Percentiles rank a stretch among this genome's conserved stretches.
phyloP scores from a whole-genome alignment of 2,797 vertebrate species.

The Masticophis lateralis region DNA sequence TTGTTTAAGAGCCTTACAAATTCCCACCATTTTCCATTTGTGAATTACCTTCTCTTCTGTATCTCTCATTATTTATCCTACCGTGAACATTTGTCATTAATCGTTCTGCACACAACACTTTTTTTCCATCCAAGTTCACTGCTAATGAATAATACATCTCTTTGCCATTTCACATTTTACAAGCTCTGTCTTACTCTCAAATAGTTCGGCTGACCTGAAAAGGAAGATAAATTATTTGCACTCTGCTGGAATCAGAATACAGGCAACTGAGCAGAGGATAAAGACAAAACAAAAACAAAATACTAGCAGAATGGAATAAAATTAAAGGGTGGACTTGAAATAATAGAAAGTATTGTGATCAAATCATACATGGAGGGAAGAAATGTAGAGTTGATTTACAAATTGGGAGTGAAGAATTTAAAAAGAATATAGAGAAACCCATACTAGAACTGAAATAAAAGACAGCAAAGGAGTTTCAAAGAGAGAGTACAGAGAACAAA shows the following conservation, averaged over 20 bases:
- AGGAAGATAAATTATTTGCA: conserved; percentile 42
- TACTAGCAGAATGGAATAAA: conserved; percentile 38
- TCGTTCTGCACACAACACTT: conserved; percentile 23
- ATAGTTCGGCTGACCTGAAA: conserved; percentile 33
- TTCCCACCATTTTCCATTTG: conserved; percentile 8
- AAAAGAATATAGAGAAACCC: conserved; percentile 21
- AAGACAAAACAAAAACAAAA: conserved; percentile 19
- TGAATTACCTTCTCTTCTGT: conserved; percentile 6
- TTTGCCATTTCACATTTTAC: conserved; percentile 45
- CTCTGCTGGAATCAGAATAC: conserved; percentile 40
- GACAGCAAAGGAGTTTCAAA: not conserved
- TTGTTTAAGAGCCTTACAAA: conserved; percentile 38
- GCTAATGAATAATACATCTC: conserved; percentile 46
- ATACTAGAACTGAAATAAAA: conserved; percentile 7
- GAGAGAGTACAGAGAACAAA: not conserved
- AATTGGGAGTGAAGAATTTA: not conserved
- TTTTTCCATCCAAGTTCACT: conserved; percentile 41
- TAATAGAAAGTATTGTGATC: conserved; percentile 5
- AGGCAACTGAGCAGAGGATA: conserved; percentile 34
- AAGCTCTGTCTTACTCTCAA: conserved; percentile 48
- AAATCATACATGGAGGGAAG: not conserved
- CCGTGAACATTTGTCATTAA: conserved; percentile 31
- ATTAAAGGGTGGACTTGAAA: conserved; percentile 26
- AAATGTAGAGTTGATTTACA: conserved; percentile 5
- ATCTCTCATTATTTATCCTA: conserved; percentile 30